phyloP scores from a whole-genome alignment of 1,140 invertebrate species.

The Carcinoscorpius rotundicauda region DNA sequence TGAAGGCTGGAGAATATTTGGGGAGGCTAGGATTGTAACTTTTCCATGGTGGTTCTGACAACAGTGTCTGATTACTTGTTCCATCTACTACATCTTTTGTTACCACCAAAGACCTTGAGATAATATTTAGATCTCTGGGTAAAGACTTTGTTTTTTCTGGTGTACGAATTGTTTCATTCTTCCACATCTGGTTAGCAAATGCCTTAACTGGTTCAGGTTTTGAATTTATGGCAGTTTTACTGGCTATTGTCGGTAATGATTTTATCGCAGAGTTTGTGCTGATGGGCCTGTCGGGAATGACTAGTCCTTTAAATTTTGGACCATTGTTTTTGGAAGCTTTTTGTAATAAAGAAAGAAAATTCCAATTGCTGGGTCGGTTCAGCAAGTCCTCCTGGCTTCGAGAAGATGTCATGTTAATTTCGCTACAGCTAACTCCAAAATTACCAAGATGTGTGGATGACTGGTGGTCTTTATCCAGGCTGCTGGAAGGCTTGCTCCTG shows the following conservation, averaged over 20 bases:
- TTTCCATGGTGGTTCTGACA: conserved; percentile 14
- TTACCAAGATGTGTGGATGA: too few relatives aligned
- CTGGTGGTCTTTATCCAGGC: too few relatives aligned
- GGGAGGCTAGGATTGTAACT: conserved; percentile 35
- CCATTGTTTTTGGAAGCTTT: too few relatives aligned
- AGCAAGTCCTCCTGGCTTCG: conserved; percentile 11
- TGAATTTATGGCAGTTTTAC: conserved; percentile 37
- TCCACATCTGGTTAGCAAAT: too few relatives aligned
- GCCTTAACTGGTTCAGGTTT: conserved; percentile 31
- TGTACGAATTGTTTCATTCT: too few relatives aligned
- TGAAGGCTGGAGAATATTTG: conserved; percentile 72
- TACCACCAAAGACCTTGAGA: too few relatives aligned
- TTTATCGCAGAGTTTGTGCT: conserved; percentile 16
- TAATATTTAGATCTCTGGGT: conserved; percentile 15
- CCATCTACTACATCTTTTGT: too few relatives aligned
- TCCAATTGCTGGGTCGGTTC: conserved; percentile 13
- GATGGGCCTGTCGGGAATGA: conserved; percentile 54
- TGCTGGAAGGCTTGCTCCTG: too few relatives aligned
- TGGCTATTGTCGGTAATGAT: conserved; percentile 64
- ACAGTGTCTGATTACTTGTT: neutral
- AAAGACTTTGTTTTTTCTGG: conserved; percentile 7
- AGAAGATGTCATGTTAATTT: too few relatives aligned
- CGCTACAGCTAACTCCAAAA: too few relatives aligned
- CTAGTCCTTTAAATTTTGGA: conserved; percentile 62
- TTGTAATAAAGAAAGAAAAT: neutral